Evolutionary conservation across 2,888 invertebrate species (phyloP), one percentile per base, ranked within the genome.

Genomic region (Chloromyia formosa): DNA sequence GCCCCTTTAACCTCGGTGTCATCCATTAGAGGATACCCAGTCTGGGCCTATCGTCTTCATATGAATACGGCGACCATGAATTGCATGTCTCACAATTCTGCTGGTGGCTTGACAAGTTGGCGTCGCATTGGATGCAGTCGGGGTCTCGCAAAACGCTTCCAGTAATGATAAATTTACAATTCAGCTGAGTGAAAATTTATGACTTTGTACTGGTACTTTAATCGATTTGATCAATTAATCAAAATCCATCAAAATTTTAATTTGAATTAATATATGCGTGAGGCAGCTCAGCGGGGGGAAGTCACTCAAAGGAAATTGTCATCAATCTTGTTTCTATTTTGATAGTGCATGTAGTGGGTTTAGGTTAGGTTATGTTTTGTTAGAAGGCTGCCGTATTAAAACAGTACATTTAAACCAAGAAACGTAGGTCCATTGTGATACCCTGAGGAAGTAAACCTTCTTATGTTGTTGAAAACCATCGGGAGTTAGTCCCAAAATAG

Each of bases 201-300:
- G 45, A 23, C n/a, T 5, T 45, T 18, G 66, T 35, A 20, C 49
- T 49, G 49, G 22, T 18, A 45, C 22, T 45, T 45, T 45, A 22
- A 49, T n/a, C 45, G 49, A 49, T 69, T 56, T 40, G 54, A 56
- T 69, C 58, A 58, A 72, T 71, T 71, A 56, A 71, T 71, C 71
- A 71, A 71, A 71, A 56, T 54, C 72, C 60, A 72, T 72, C 72
- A 60, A 60, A 72, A 35, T 35, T 2, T 4, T 35, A 35, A 35
- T 35, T 35, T 35, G 7, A 35, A 35, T 35, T 4, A 35, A 35
- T 35, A 35, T 35, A 35, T 35, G 27, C 27, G 27, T 35, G 7
- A 35, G 7, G 7, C 27, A 35, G 27, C 27, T 35, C n/a, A n/a
- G n/a, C n/a, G n/a, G n/a, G n/a, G n/a, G n/a, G n/a, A n/a, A n/a